phyloP scores from a whole-genome alignment of 2,888 invertebrate genomes.

The Byasa hedistus region DNA sequence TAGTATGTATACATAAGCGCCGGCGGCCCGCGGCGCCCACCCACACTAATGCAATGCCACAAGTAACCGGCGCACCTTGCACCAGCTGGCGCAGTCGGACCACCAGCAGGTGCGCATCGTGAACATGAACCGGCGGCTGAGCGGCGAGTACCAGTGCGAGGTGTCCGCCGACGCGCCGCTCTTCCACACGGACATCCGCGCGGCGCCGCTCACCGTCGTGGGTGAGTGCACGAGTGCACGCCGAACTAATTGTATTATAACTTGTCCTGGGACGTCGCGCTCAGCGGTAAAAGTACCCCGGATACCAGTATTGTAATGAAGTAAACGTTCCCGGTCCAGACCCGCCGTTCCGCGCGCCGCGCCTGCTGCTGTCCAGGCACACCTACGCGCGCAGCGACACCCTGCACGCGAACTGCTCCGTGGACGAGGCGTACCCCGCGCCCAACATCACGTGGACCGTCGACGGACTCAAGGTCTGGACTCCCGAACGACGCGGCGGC shows the following conservation, averaged over 20 bases:
- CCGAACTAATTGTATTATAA: too few relatives aligned
- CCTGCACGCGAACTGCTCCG: slow-evolving; percentile 79
- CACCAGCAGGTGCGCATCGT: slow-evolving; percentile 84
- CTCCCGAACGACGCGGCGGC: too few relatives aligned
- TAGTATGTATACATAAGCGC: too few relatives aligned
- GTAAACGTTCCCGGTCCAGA: slow-evolving; percentile 50
- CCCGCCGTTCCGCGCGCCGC: slow-evolving; percentile 80
- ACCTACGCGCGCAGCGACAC: slow-evolving; percentile 80
- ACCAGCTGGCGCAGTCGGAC: slow-evolving; percentile 83
- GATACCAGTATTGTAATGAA: too few relatives aligned
- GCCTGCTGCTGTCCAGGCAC: slow-evolving; percentile 73
- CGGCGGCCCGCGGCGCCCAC: too few relatives aligned
- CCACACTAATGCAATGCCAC: too few relatives aligned
- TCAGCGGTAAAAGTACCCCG: too few relatives aligned
- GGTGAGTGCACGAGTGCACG: slow-evolving; percentile 81
- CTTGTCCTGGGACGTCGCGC: too few relatives aligned
- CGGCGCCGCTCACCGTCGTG: slow-evolving; percentile 83
- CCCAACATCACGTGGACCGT: slow-evolving; percentile 82
- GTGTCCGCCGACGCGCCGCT: slow-evolving; percentile 86
- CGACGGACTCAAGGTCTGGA: slow-evolving; percentile 76
- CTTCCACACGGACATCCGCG: slow-evolving; percentile 83
- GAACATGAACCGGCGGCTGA: slow-evolving; percentile 82
- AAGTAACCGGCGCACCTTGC: too few relatives aligned
- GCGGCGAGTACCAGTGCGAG: slow-evolving; percentile 86
- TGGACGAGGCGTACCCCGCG: slow-evolving; percentile 80